Percentiles rank a stretch among this genome's conserved stretches.
Conservation (phyloP, 1,140 invertebrate genomes). For the Philopotamus ludificatus region DNA sequence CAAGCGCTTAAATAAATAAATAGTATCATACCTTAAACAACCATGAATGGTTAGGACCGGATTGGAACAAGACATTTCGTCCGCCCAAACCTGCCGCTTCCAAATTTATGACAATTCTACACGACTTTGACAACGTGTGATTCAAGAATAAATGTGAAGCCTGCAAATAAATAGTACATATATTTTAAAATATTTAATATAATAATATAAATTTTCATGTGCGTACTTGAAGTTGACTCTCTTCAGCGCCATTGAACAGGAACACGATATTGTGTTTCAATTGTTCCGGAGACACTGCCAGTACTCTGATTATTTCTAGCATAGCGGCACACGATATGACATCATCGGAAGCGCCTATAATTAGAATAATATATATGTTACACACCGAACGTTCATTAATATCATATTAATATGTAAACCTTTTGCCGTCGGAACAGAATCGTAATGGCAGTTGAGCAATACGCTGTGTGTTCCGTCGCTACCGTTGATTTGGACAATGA, state of each 20-base stretch:
- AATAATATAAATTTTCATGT: too few species aligned
- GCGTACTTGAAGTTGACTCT: constrained; percentile 62
- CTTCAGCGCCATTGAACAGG: constrained; percentile 79
- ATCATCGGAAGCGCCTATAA: constrained; percentile 72
- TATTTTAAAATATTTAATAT: too few species aligned
- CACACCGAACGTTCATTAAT: neutral
- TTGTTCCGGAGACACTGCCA: constrained; percentile 57
- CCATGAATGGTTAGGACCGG: constrained; percentile 63
- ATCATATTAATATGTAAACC: constrained; percentile 46
- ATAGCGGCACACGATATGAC: constrained; percentile 73
- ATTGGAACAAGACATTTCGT: constrained; percentile 73
- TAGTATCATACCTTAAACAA: constrained; percentile 56
- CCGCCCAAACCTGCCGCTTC: constrained; percentile 77
- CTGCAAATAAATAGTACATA: constrained; percentile 44
- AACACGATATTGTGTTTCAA: constrained; percentile 68
- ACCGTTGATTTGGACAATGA: constrained; percentile 66
- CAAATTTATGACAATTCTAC: constrained; percentile 72
- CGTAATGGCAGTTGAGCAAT: constrained; percentile 80
- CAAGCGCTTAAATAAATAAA: too few species aligned
- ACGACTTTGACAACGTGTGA: constrained; percentile 68
- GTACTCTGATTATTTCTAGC: constrained; percentile 66
- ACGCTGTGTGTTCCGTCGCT: constrained; percentile 57
- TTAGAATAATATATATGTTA: constrained; percentile 1
- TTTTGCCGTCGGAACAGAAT: constrained; percentile 70
- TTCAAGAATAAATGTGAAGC: constrained; percentile 77